Conservation (phyloP, 2,113 vertebrate species). For the Ornithorhynchus anatinus region DNA sequence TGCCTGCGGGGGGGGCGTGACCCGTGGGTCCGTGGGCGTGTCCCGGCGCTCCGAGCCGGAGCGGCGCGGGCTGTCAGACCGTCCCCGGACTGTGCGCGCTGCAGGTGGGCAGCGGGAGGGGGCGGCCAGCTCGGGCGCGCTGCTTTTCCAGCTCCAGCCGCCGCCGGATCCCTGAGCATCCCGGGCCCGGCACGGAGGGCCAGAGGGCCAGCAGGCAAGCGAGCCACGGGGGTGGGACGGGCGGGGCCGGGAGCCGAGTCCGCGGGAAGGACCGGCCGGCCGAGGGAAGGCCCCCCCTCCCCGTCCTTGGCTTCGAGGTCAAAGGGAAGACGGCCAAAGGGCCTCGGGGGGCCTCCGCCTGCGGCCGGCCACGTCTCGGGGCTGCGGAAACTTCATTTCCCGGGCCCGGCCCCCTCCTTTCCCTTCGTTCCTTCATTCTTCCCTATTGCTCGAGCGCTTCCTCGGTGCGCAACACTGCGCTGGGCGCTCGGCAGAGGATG, state of each 20-base stretch:
- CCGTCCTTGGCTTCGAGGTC: slow-evolving; percentile 77
- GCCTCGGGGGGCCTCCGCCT: background rate
- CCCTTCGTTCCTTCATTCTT: too few species aligned
- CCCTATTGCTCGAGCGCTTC: too few species aligned
- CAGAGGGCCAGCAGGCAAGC: background rate
- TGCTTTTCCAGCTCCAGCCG: background rate
- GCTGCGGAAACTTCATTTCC: too few species aligned
- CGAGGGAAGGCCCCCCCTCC: background rate
- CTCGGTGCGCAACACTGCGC: too few species aligned
- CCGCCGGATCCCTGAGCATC: background rate
- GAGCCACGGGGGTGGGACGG: background rate
- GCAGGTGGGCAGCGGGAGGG: slow-evolving; percentile 69
- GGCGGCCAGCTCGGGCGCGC: background rate
- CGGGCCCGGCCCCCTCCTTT: too few species aligned
- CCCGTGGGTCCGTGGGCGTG: slow-evolving; percentile 28
- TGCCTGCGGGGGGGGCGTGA: slow-evolving; percentile 26
- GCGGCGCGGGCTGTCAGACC: slow-evolving; percentile 35
- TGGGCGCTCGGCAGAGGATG: too few species aligned
- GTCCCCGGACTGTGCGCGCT: slow-evolving; percentile 38
- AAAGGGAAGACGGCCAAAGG: slow-evolving; percentile 7
- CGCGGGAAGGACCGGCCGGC: background rate
- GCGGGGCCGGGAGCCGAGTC: background rate
- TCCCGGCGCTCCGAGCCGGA: background rate
- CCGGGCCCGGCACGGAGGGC: background rate
- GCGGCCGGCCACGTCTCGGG: background rate